Percentiles rank a stretch among this genome's conserved stretches.
These are phyloP conservation scores for Agrypnia vestita DNA, from an alignment of 1,140 invertebrate genomes.

Conservation along the genomic window DNA sequence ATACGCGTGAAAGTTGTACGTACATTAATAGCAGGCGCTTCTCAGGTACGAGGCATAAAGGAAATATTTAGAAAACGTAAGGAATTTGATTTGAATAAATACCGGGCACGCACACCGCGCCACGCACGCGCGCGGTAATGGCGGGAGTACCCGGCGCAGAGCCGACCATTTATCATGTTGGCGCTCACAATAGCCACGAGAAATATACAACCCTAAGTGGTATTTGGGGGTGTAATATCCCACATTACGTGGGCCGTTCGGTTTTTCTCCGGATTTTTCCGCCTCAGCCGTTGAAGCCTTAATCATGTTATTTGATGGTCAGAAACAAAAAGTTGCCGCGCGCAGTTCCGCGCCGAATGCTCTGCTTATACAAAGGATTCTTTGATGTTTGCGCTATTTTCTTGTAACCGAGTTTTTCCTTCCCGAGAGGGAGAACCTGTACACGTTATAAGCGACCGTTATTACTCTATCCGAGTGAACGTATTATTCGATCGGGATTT, in stretches of 20 bases:
- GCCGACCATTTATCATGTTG: conserved; percentile 31
- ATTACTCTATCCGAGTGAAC: conserved; percentile 15
- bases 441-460: conserved; percentile 2
- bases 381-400: conserved; percentile 48
- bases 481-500: conserved; percentile 23
- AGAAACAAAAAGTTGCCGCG: conserved; percentile 44
- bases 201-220: conserved; percentile 24
- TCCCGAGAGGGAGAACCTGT: not conserved
- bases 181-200: conserved; percentile 5
- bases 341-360: conserved; percentile 45
- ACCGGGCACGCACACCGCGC: not conserved
- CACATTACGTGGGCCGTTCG: not conserved
- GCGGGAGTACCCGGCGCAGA: not conserved
- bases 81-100: conserved; percentile 39
- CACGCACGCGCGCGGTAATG: conserved; percentile 3
- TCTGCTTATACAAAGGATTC: conserved; percentile 55
- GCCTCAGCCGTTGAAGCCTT: conserved; percentile 45
- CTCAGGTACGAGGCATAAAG: too few species aligned
- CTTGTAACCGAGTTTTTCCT: conserved; percentile 10
- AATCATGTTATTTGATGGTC: conserved; percentile 52
- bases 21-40: too few species aligned
- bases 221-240: conserved; percentile 34
- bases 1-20: too few species aligned
- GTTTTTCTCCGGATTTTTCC: conserved; percentile 35
- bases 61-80: conserved; percentile 14